Evolutionary conservation across 2,888 invertebrate genomes (phyloP), one percentile per base, ranked within the genome.

Genomic region (Actias luna): DNA sequence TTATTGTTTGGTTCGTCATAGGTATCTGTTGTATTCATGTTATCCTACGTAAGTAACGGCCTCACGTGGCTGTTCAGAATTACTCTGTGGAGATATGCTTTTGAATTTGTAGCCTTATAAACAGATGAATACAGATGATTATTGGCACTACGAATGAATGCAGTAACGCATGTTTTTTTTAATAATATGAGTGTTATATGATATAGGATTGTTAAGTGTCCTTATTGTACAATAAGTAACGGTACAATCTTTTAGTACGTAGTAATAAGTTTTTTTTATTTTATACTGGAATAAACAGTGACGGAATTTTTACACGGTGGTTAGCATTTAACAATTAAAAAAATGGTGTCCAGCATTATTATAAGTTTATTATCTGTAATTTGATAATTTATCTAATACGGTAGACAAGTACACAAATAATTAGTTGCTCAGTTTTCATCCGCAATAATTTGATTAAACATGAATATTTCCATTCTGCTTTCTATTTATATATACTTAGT

Each of bases 1-100:
- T 59, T 42, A 42, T 59, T 55, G 55, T 55, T 55, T 29, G 29
- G 29, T 55, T 55, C 55, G 55, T n/a, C 5, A 55, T 29, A 55
- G 1, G 55, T 55, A n/a, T 55, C 29, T 55, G 52, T 25, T 55
- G 27, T 55, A 55, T 55, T 55, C 29, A 55, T 55, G 29, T 29
- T 29, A 10, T 50, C 3, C 0, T 29, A 52, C 12, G 52, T 52
- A 52, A 29, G 29, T 55, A 55, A 55, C 16, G 33, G 16, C 16
- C 29, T 55, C 29, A 55, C 55, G 55, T 55, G 55, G 16, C n/a
- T 10, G n/a, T 16, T 14, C 5, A 55, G 16, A 55, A n/a, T 55
- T 55, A n/a, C 5, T 16, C 29, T 29, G 2, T 5, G 16, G 29
- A 8, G 16, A 29, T 55, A 27, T 55, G n/a, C n/a, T 2, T 29